phyloP scores from a whole-genome alignment of 2,888 invertebrate species.

The Aradus depressus region DNA sequence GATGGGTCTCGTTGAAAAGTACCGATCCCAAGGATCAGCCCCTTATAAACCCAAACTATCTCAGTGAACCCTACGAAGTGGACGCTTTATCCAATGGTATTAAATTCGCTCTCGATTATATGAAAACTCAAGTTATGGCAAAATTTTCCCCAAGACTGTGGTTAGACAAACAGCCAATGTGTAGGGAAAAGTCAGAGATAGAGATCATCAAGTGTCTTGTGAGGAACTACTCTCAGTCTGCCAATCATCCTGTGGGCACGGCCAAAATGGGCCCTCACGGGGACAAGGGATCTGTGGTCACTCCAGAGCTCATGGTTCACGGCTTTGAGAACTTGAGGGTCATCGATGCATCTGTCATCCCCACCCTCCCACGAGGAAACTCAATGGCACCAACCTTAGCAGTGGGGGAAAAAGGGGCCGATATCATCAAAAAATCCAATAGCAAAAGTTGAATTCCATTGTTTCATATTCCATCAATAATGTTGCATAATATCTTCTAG shows the following conservation, averaged over 20 bases:
- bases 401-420: slow-evolving; percentile 19
- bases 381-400: slow-evolving; percentile 16
- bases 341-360: slow-evolving; percentile 19
- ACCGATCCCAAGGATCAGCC: slow-evolving; percentile 4
- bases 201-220: slow-evolving; percentile 7
- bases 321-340: slow-evolving; percentile 15
- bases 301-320: slow-evolving; percentile 10
- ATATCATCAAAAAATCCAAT: slow-evolving; percentile 21
- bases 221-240: slow-evolving; percentile 4
- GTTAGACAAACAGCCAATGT: neutral
- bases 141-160: neutral
- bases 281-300: slow-evolving; percentile 11
- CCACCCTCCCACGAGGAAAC: slow-evolving; percentile 9
- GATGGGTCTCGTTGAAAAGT: slow-evolving; percentile 2
- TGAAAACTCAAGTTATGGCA: slow-evolving; percentile 8
- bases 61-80: neutral
- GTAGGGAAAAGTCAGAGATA: neutral
- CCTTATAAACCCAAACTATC: slow-evolving; percentile 12
- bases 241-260: slow-evolving; percentile 17
- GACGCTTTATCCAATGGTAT: neutral
- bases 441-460: no score
- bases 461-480: no score
- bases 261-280: slow-evolving; percentile 12
- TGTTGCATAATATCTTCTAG: no score
- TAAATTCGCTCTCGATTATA: neutral